phyloP scores from a whole-genome alignment of 2,113 vertebrate genomes.

The Pachypanchax playfairii region DNA sequence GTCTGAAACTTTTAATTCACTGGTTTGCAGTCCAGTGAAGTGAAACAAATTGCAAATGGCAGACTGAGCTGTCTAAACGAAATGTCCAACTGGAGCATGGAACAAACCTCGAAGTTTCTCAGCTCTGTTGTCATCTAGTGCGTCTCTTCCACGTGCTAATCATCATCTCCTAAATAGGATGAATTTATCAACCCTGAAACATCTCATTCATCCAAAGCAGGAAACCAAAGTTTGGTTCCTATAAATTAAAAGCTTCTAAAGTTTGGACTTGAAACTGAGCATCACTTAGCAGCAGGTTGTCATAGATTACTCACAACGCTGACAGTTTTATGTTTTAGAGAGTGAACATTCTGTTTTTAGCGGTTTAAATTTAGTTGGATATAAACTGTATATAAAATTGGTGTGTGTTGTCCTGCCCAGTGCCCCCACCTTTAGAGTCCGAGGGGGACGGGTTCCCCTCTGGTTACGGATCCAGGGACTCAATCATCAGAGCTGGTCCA shows the following conservation, averaged over 20 bases:
- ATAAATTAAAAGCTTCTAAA: not conserved
- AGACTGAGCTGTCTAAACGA: constrained; percentile 3
- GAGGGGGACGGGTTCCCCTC: constrained; percentile 64
- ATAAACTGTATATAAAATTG: not conserved
- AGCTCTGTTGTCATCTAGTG: not conserved
- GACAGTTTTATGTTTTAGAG: not conserved
- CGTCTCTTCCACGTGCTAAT: no score
- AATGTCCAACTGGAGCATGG: constrained; percentile 9
- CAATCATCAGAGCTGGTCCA: constrained; percentile 66
- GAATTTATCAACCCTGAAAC: no score
- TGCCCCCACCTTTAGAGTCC: constrained; percentile 72
- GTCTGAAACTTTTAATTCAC: not conserved
- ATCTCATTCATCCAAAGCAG: no score
- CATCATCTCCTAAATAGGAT: no score
- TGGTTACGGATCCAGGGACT: constrained; percentile 76
- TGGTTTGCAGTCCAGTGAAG: constrained; percentile 8
- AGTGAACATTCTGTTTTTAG: not conserved
- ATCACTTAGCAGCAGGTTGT: not conserved
- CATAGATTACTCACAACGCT: not conserved
- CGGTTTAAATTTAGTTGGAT: not conserved
- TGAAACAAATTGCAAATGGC: constrained; percentile 16
- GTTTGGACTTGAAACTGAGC: not conserved
- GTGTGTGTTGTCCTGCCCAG: constrained; percentile 38
- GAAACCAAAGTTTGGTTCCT: not conserved
- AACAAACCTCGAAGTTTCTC: constrained; percentile 1